These are phyloP conservation scores for Centropyge bicolor DNA, from an alignment of 2,797 vertebrate species.

Conservation along the genomic window DNA sequence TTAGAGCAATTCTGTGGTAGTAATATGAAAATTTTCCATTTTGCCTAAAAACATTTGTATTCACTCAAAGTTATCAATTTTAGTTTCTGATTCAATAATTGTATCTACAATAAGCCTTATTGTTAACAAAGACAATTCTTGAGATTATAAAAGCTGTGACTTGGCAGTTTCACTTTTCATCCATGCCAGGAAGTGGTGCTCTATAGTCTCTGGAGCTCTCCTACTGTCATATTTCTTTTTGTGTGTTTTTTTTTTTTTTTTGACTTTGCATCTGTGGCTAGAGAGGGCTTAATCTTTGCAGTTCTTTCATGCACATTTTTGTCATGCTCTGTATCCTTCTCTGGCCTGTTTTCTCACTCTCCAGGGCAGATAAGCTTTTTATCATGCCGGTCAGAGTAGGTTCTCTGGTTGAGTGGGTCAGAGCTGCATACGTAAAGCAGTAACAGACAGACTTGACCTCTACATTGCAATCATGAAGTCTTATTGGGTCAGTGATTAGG, in stretches of 20 bases:
- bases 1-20: neutral
- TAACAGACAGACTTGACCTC: slow-evolving; percentile 71
- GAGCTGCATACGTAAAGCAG: slow-evolving; percentile 54
- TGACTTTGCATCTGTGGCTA: slow-evolving; percentile 1
- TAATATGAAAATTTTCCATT: neutral
- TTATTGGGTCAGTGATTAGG: slow-evolving; percentile 74
- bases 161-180: neutral
- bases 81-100: neutral
- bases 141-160: slow-evolving; percentile 1
- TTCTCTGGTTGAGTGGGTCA: slow-evolving; percentile 57
- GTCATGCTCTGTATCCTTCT: slow-evolving; percentile 24
- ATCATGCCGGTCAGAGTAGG: slow-evolving; percentile 45
- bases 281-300: slow-evolving; percentile 7
- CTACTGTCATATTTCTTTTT: neutral
- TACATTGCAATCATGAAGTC: slow-evolving; percentile 72
- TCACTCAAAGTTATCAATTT: neutral
- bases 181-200: neutral
- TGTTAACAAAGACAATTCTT: slow-evolving; percentile 15
- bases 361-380: slow-evolving; percentile 47
- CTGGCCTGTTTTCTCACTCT: slow-evolving; percentile 14
- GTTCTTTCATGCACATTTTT: slow-evolving; percentile 12
- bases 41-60: neutral
- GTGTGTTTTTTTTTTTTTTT: neutral
- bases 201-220: neutral
- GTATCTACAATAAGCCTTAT: neutral